Evolutionary conservation across 2,797 vertebrate genomes (phyloP).

Genomic region (Chromis chromis): DNA sequence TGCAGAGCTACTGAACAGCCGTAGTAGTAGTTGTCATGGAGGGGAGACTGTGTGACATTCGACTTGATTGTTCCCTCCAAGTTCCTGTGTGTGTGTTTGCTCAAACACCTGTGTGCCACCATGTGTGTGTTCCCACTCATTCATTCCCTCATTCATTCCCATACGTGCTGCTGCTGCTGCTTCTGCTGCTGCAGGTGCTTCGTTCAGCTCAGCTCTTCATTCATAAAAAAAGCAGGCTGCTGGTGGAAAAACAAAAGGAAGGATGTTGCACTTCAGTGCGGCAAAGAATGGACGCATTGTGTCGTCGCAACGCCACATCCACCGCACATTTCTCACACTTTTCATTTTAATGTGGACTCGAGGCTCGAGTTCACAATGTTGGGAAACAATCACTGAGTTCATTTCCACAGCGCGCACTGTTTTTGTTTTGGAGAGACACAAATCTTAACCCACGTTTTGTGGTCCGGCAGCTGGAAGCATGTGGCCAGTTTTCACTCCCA

Average conservation of each 20-base stretch:
- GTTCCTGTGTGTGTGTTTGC: constrained; percentile 27
- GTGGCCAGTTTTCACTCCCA: constrained; percentile 23
- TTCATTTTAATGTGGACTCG: constrained; percentile 68
- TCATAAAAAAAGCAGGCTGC: constrained; percentile 61
- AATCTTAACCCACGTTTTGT: constrained; percentile 1
- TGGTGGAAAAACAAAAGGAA: constrained; percentile 72
- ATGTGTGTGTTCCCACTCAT: constrained; percentile 50
- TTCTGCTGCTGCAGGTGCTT: constrained; percentile 72
- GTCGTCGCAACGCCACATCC: constrained; percentile 53
- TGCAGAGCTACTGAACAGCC: not conserved
- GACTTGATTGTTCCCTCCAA: not conserved
- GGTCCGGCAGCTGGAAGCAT: constrained; percentile 35
- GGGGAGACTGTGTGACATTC: not conserved
- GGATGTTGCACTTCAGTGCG: constrained; percentile 76
- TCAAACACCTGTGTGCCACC: constrained; percentile 41
- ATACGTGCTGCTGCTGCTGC: constrained; percentile 10
- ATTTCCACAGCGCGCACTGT: constrained; percentile 64
- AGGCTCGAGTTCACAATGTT: constrained; percentile 69
- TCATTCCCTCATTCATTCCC: constrained; percentile 33
- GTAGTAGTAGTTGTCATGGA: not conserved
- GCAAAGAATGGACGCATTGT: constrained; percentile 78
- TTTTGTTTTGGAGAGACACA: constrained; percentile 26
- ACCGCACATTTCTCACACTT: constrained; percentile 77
- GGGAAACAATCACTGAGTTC: constrained; percentile 64
- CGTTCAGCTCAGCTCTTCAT: constrained; percentile 56